Evolutionary conservation across 2,797 vertebrate genomes (phyloP).

Genomic region (Platalea minor): DNA sequence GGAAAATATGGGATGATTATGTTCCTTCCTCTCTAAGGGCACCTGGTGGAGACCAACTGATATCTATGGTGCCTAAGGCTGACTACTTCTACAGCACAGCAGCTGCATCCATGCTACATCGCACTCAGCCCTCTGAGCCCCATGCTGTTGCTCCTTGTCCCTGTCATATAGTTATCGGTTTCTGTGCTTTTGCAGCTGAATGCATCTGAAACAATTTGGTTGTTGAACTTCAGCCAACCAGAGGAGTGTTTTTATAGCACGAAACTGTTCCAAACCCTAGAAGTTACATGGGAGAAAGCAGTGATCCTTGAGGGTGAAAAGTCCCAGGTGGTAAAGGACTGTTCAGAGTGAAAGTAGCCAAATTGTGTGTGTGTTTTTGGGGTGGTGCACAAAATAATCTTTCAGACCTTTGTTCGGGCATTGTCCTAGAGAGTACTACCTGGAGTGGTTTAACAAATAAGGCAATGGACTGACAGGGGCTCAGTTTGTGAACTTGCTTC

Average conservation of each 20-base stretch:
- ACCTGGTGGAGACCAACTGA: neutral
- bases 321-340: neutral
- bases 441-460: neutral
- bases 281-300: neutral
- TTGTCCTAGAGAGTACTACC: neutral
- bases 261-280: neutral
- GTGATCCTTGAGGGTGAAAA: neutral
- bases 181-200: neutral
- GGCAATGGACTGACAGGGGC: neutral
- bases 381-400: neutral
- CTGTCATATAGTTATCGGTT: neutral
- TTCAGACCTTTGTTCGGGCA: neutral
- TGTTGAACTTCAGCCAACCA: neutral
- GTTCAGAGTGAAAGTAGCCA: neutral
- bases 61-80: neutral
- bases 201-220: neutral
- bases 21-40: neutral
- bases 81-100: neutral
- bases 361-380: neutral
- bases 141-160: neutral
- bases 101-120: rapidly evolving
- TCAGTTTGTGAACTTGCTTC: neutral
- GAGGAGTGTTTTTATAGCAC: neutral
- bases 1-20: neutral
- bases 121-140: neutral